A percentile compares a stretch with the other conserved stretches of the same genome.
Evolutionary conservation across 2,113 vertebrate genomes (phyloP).

Genomic region (Thermophis baileyi): DNA sequence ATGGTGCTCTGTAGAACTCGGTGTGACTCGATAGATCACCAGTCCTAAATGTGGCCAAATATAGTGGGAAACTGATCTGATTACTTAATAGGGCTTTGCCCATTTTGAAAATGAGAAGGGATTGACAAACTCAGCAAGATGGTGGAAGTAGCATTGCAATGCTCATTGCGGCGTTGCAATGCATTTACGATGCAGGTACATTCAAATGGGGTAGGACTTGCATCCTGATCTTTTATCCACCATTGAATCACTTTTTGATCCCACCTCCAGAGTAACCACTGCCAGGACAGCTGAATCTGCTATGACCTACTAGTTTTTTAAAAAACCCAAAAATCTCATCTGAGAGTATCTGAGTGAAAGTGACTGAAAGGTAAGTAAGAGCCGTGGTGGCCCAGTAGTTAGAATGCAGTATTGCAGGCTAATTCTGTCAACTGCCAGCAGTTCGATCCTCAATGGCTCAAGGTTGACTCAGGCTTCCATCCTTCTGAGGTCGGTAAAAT

Average conservation of each 20-base stretch:
- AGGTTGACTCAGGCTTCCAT: background rate
- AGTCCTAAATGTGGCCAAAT: background rate
- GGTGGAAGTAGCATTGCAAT: background rate
- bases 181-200: background rate
- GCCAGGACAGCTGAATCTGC: background rate
- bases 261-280: background rate
- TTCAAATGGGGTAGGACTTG: background rate
- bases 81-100: background rate
- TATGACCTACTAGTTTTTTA: background rate
- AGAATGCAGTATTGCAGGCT: background rate
- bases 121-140: background rate
- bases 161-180: background rate
- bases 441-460: background rate
- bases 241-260: background rate
- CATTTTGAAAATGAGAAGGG: background rate
- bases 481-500: background rate
- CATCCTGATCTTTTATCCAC: background rate
- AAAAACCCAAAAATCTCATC: background rate
- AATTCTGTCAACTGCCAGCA: background rate
- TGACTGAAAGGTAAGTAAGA: background rate
- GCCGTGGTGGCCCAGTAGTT: background rate
- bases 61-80: background rate
- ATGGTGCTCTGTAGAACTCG: conserved; percentile 1
- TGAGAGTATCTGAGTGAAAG: background rate
- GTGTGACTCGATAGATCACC: background rate